Evolutionary conservation across 92 coral and sea anemone species (phyloP), one percentile per base, ranked within the genome.

Genomic region (Paragorgia papillata): DNA sequence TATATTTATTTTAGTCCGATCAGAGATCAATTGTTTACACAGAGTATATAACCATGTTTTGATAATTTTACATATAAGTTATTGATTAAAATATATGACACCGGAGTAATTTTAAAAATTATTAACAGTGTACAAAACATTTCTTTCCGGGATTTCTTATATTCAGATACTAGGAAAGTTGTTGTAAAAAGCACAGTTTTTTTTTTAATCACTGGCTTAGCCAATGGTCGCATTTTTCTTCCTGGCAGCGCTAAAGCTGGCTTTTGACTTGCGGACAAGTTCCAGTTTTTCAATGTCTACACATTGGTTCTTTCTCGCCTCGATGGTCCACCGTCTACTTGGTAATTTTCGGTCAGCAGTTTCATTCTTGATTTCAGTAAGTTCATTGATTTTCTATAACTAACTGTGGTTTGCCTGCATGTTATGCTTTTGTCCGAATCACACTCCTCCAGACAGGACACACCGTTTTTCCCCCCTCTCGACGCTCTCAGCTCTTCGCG

Each of bases 331-430:
- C 50, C 43, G 78, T 71, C 78, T 53, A 14, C 33, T 35, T 53
- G 48, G 78, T 30, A 31, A 71, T 51, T 10, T 71, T 64, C 50
- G 31, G 29, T 14, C 18, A 71, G 61, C 78, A 71, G 43, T 32
- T 32, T 71, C 78, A 50, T 53, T 71, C 43, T 53, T 71, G 50
- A 71, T 53, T 7, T 71, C 78, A 28, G 63, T 71, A 40, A 71
- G 64, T 71, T 71, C 78, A 32, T 71, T 35, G 29, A 71, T 58
- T 34, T n/a, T 71, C 64, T 24, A 57, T 26, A 7, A 71, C 53
- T 1, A 71, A 64, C 50, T 71, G 63, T 20, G 78, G 78, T 71
- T 71, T 71, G 3, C 78, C 78, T 54, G 53, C 62, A 63, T 53
- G 53, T 30, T 71, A 53, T 27, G 78, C 57, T n/a, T 57, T n/a